Percentiles rank a stretch among this genome's conserved stretches.
Evolutionary conservation across 1,140 invertebrate species (phyloP).

Genomic region (Lepidurus apus): DNA sequence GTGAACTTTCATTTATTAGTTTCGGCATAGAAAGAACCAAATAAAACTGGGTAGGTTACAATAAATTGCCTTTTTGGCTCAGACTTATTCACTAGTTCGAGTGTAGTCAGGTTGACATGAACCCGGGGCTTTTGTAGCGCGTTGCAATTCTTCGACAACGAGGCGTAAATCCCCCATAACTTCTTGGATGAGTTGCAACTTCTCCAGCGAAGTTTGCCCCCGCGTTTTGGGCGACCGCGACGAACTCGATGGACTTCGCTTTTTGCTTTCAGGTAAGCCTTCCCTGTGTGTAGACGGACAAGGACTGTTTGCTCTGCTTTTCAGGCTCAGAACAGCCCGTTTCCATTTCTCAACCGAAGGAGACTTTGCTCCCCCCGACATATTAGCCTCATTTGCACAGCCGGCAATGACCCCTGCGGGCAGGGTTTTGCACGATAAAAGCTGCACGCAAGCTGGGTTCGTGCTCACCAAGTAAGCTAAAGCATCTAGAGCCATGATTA

Average conservation of each 20-base stretch:
- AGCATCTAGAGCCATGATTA: not conserved
- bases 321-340: not conserved
- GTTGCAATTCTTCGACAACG: not conserved
- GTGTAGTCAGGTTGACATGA: conserved; percentile 1
- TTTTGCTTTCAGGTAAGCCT: not conserved
- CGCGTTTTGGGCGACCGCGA: not conserved
- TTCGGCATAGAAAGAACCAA: not conserved
- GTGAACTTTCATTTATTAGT: no score
- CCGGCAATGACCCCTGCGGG: not conserved
- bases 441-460: not conserved
- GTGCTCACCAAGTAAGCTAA: not conserved
- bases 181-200: not conserved
- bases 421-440: not conserved
- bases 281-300: not conserved
- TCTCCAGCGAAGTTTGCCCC: not conserved
- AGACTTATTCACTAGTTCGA: not conserved
- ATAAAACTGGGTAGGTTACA: not conserved
- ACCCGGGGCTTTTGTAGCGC: not conserved
- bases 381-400: not conserved
- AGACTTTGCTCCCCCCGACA: not conserved
- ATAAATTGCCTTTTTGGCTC: not conserved
- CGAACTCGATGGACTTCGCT: not conserved
- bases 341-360: conserved; percentile 1
- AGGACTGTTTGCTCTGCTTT: conserved; percentile 15
- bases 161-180: not conserved